Percentiles rank a stretch among this genome's conserved stretches.
Conservation (phyloP, 2,113 vertebrate genomes). For the Planiliza haematocheilus region DNA sequence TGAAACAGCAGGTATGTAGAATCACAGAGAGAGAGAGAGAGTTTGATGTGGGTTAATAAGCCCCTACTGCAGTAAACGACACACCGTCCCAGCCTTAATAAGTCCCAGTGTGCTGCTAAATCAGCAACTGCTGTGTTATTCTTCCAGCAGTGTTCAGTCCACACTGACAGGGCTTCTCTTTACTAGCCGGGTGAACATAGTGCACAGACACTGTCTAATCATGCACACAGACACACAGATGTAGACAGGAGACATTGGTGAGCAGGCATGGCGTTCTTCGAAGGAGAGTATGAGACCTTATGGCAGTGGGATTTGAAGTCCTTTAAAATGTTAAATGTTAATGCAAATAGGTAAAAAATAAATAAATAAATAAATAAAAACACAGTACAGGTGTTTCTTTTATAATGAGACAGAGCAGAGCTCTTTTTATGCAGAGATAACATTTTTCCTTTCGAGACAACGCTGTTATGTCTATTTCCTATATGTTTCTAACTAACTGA, state of each 20-base stretch:
- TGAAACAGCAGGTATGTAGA: constrained; percentile 62
- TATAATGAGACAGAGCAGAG: neutral
- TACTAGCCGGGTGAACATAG: constrained; percentile 29
- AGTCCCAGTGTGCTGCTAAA: constrained; percentile 75
- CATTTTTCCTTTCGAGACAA: constrained; percentile 42
- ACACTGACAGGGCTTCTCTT: constrained; percentile 31
- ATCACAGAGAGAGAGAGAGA: constrained; percentile 34
- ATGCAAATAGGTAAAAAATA: no score
- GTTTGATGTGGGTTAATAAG: constrained; percentile 54
- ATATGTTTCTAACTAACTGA: constrained; percentile 70
- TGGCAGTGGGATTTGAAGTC: no score
- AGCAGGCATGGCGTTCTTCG: neutral
- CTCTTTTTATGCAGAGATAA: constrained; percentile 26
- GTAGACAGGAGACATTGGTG: neutral
- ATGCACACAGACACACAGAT: constrained; percentile 30
- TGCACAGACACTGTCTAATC: constrained; percentile 1
- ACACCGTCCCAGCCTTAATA: constrained; percentile 69
- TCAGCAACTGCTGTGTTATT: constrained; percentile 72
- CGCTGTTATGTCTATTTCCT: constrained; percentile 26
- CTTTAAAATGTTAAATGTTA: neutral
- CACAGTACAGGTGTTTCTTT: neutral
- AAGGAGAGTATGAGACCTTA: neutral
- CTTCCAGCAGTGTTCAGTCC: constrained; percentile 59
- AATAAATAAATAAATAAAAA: neutral
- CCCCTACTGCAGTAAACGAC: constrained; percentile 51